A percentile compares a stretch with the other conserved stretches of the same genome.
These are phyloP conservation scores for Eretmochelys imbricata DNA, from an alignment of 2,113 vertebrate genomes.

Conservation along the genomic window DNA sequence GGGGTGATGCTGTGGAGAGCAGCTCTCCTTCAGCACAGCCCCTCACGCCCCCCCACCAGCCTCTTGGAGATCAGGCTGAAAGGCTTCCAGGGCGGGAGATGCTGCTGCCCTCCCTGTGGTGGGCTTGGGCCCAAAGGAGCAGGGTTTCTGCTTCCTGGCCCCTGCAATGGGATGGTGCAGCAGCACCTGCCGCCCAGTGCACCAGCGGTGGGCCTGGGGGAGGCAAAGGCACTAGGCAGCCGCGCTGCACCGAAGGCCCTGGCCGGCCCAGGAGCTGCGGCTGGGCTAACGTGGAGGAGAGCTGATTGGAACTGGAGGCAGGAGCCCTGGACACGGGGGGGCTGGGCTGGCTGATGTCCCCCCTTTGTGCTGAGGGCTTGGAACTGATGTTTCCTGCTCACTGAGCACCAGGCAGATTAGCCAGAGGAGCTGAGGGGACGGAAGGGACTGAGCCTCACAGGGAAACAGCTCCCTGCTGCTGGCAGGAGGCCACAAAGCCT, in stretches of 20 bases:
- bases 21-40: not conserved
- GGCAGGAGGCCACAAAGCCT: accelerated
- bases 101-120: no score
- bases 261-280: not conserved
- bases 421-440: not conserved
- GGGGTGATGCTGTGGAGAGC: not conserved
- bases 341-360: not conserved
- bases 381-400: not conserved
- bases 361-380: not conserved
- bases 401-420: not conserved
- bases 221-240: not conserved
- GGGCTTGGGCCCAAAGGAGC: not conserved
- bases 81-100: not conserved
- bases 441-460: not conserved
- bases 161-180: not conserved
- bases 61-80: not conserved
- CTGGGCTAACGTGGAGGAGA: not conserved
- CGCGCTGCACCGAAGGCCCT: not conserved
- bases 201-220: not conserved
- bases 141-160: not conserved
- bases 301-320: not conserved
- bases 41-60: not conserved
- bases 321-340: not conserved
- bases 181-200: not conserved
- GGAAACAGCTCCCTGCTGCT: not conserved